Evolutionary conservation across 2,888 invertebrate species (phyloP).

Genomic region (Hipparchia semele): DNA sequence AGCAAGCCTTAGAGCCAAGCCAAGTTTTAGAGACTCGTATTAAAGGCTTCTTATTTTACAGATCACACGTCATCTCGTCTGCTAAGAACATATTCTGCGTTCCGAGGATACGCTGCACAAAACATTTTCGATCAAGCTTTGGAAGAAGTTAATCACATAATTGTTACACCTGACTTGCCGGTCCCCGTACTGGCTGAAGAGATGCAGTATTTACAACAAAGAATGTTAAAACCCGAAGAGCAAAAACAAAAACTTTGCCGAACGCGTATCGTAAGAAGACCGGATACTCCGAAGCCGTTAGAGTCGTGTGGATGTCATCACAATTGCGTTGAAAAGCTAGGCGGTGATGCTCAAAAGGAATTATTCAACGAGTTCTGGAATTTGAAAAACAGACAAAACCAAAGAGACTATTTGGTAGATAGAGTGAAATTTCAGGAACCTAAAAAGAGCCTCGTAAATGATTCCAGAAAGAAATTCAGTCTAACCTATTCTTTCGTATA

Average conservation of each 20-base stretch:
- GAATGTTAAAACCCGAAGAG: background rate
- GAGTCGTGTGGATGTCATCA: slow-evolving; percentile 13
- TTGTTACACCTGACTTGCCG: slow-evolving; percentile 22
- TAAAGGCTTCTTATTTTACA: slow-evolving; percentile 10
- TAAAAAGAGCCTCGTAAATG: slow-evolving; percentile 7
- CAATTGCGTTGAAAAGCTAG: slow-evolving; percentile 12
- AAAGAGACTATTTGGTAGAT: slow-evolving; percentile 20
- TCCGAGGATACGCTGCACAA: background rate
- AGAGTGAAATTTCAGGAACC: slow-evolving; percentile 21
- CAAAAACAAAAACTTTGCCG: background rate
- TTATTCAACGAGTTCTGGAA: slow-evolving; percentile 19
- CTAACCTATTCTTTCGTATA: slow-evolving; percentile 1
- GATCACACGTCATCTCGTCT: background rate
- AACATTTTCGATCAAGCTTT: background rate
- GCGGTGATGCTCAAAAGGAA: slow-evolving; percentile 3
- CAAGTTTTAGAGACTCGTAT: background rate
- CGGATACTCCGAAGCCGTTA: slow-evolving; percentile 14
- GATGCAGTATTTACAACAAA: background rate
- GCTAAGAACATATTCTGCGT: slow-evolving; percentile 9
- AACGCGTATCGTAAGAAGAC: slow-evolving; percentile 7
- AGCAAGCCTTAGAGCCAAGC: too few species aligned
- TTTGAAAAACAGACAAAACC: slow-evolving; percentile 7
- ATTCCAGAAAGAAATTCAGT: slow-evolving; percentile 17
- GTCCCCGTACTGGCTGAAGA: slow-evolving; percentile 1
- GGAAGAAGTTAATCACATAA: slow-evolving; percentile 16